Evolutionary conservation across 2,113 vertebrate species (phyloP).

Genomic region (Asarcornis scutulata): DNA sequence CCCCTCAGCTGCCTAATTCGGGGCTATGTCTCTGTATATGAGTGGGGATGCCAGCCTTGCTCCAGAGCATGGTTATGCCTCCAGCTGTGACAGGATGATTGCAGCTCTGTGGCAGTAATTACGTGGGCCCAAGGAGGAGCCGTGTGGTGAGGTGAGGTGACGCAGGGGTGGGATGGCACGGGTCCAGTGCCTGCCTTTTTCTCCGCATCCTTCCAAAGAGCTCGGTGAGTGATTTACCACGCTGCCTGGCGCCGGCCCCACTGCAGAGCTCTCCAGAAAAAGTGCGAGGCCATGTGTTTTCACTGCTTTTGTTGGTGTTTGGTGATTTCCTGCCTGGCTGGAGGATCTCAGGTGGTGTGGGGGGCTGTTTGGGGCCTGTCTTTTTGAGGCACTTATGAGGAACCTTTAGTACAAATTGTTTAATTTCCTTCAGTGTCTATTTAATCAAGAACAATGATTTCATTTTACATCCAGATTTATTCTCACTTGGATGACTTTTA

Average conservation of each 20-base stretch:
- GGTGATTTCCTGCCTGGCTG: neutral
- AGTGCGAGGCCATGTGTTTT: neutral
- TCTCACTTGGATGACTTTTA: neutral
- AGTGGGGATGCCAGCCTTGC: neutral
- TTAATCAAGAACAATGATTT: neutral
- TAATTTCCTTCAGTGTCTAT: neutral
- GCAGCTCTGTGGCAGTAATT: neutral
- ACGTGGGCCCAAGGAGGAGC: neutral
- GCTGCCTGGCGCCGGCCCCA: neutral
- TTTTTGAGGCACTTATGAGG: neutral
- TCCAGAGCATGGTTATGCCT: neutral
- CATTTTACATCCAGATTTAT: neutral
- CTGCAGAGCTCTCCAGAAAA: neutral
- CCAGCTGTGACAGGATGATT: neutral
- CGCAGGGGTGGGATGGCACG: neutral
- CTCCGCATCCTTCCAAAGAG: neutral
- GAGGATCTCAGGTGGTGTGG: neutral
- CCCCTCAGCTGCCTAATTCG: neutral
- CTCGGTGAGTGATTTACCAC: neutral
- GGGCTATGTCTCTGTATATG: neutral
- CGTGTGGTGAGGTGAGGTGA: neutral
- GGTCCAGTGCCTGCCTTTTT: conserved; percentile 2
- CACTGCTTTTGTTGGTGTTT: neutral
- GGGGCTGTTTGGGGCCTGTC: neutral
- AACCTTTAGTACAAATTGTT: neutral